These are phyloP conservation scores for Artibeus jamaicensis DNA, from an alignment of 2,797 vertebrate genomes.

Conservation along the genomic window DNA sequence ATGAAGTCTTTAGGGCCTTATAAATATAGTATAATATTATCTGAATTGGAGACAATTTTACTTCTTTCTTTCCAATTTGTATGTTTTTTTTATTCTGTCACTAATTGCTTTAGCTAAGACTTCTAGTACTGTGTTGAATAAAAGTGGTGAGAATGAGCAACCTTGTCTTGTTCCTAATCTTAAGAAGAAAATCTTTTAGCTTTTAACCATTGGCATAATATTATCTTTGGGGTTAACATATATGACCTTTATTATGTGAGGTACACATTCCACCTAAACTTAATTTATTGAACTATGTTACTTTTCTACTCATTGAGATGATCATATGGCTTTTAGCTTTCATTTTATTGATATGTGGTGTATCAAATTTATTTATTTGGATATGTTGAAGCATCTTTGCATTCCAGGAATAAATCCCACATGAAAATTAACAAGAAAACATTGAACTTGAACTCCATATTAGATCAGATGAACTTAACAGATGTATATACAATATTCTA, in stretches of 20 bases:
- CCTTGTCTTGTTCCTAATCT: not conserved
- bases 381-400: not conserved
- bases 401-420: not conserved
- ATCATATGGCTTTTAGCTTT: not conserved
- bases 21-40: not conserved
- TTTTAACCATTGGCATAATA: not conserved
- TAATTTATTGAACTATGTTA: not conserved
- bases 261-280: not conserved
- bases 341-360: not conserved
- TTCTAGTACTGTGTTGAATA: not conserved
- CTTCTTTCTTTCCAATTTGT: not conserved
- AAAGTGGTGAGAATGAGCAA: not conserved
- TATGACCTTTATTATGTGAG: not conserved
- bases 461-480: not conserved
- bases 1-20: not conserved
- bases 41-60: not conserved
- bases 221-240: not conserved
- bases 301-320: not conserved
- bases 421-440: not conserved
- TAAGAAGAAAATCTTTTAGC: too few species aligned
- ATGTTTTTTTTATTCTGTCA: not conserved
- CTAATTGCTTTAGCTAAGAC: not conserved
- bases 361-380: not conserved
- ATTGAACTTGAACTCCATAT: not conserved
- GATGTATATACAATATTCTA: too few species aligned